Conservation (phyloP, 1,140 invertebrate species). For the Trialeurodes vaporariorum region DNA sequence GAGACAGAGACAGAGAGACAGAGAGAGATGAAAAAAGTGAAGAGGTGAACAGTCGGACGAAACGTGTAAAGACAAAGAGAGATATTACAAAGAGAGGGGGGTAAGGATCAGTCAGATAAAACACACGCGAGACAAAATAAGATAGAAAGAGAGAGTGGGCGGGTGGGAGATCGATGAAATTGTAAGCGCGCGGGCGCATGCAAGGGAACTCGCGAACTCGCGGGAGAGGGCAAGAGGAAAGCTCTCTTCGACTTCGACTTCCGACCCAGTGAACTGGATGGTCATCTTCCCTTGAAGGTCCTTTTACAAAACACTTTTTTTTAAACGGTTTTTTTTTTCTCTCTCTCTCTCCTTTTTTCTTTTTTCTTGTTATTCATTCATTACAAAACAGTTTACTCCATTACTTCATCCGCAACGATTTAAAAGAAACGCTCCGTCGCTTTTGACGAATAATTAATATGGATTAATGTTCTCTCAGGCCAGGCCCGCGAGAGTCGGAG, state of each 20-base stretch:
- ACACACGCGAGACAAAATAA: neutral
- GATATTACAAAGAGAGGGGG: neutral
- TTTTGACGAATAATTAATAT: neutral
- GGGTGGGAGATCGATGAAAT: neutral
- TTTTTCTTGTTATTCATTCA: too few relatives aligned
- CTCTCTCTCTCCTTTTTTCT: too few relatives aligned
- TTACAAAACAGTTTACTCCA: neutral
- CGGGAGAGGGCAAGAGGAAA: neutral
- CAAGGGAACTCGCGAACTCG: too few relatives aligned
- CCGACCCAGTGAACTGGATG: neutral
- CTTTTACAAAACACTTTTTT: neutral
- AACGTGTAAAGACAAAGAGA: constrained; percentile 14
- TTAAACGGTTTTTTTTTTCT: neutral
- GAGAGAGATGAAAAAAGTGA: constrained; percentile 13
- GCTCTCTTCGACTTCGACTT: neutral
- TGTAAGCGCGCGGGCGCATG: neutral
- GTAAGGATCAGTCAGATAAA: too few relatives aligned
- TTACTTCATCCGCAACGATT: neutral
- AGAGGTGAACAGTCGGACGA: constrained; percentile 14
- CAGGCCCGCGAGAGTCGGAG: neutral
- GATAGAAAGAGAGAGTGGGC: neutral
- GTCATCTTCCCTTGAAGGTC: neutral
- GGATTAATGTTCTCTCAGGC: neutral
- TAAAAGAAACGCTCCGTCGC: neutral
- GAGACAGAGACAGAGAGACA: neutral